Percentiles rank a stretch among this genome's conserved stretches.
Evolutionary conservation across 2,797 vertebrate species (phyloP).

Genomic region (Rhodeus uyekii): DNA sequence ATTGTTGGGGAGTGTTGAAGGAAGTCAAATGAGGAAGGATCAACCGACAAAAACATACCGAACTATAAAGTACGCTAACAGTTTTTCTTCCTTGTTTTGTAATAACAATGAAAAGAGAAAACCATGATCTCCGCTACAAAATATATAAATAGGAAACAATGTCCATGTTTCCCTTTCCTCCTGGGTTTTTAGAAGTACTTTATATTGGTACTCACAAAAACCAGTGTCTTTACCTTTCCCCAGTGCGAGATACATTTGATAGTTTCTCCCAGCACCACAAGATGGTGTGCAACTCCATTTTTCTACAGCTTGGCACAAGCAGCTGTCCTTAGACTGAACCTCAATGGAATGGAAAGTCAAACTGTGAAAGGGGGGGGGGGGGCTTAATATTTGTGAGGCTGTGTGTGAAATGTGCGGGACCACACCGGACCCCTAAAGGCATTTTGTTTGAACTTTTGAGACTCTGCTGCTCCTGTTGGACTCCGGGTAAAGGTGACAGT

Average conservation of each 20-base stretch:
- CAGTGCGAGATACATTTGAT: background rate
- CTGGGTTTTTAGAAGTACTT: background rate
- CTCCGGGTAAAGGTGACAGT: constrained; percentile 22
- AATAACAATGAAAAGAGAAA: background rate
- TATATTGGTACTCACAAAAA: constrained; percentile 8
- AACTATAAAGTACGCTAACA: constrained; percentile 14
- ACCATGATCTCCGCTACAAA: background rate
- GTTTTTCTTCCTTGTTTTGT: background rate
- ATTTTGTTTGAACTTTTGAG: background rate
- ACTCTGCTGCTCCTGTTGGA: constrained; percentile 5
- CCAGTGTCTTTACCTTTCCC: background rate
- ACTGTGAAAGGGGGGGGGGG: background rate
- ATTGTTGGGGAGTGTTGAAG: constrained; percentile 29
- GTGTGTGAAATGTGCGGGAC: background rate
- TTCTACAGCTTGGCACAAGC: constrained; percentile 22
- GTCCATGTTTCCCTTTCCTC: background rate
- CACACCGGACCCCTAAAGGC: background rate
- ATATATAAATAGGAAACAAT: background rate
- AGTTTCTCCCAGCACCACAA: constrained; percentile 30
- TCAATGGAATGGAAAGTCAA: background rate
- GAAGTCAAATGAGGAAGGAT: constrained; percentile 19
- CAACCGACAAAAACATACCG: background rate
- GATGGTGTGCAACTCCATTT: constrained; percentile 33
- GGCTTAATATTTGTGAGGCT: background rate
- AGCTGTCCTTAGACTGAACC: constrained; percentile 3